Conservation (phyloP, 2,888 invertebrate genomes). For the Erannis defoliaria region DNA sequence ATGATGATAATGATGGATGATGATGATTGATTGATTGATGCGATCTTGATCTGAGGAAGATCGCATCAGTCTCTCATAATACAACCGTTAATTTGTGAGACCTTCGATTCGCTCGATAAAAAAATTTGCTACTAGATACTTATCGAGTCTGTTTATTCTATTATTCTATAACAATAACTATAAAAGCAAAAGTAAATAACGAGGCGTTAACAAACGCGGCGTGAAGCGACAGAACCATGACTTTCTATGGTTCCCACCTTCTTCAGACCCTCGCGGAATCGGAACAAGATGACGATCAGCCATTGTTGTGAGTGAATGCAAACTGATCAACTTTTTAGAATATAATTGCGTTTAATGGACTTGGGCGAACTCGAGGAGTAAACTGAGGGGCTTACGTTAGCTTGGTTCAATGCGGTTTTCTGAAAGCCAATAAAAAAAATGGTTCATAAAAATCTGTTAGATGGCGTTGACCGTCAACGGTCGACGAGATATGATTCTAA, state of each 20-base stretch:
- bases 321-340: slow-evolving; percentile 21
- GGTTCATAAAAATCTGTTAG: too few species aligned
- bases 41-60: too few species aligned
- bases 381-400: background rate
- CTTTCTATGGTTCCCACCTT: slow-evolving; percentile 71
- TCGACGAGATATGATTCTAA: too few species aligned
- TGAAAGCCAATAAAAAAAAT: too few species aligned
- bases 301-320: slow-evolving; percentile 45
- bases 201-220: slow-evolving; percentile 6
- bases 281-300: slow-evolving; percentile 47
- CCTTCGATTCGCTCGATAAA: too few species aligned
- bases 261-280: slow-evolving; percentile 57
- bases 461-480: too few species aligned
- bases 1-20: too few species aligned
- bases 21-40: too few species aligned
- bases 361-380: slow-evolving; percentile 3
- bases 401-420: background rate
- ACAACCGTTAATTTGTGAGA: too few species aligned
- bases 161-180: slow-evolving; percentile 2
- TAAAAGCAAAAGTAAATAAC: slow-evolving; percentile 23
- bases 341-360: slow-evolving; percentile 18
- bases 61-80: too few species aligned
- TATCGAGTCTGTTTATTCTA: background rate
- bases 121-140: background rate
- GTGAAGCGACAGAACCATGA: slow-evolving; percentile 45